Base-by-base conservation (phyloP, 2,888 invertebrate species). In the Nemoura dubitans region DNA sequence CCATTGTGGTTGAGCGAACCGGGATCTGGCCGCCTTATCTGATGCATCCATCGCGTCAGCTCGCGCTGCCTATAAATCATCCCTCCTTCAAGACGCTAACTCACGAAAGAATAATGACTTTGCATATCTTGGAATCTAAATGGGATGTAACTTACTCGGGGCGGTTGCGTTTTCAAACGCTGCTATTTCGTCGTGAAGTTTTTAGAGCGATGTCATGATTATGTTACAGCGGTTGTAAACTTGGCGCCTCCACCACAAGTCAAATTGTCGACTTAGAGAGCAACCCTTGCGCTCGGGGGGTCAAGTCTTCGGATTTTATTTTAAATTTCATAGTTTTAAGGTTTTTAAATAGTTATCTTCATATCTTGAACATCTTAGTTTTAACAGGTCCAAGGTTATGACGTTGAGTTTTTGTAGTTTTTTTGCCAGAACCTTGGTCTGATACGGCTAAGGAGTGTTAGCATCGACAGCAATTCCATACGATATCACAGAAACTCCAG, bases 101-200 rank as follows among this genome's bases (percentile, higher is more conserved):
- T 14, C 80, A 26, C 81, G 27, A 81, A 81, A 81, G 81, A 81
- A 81, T 81, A 78, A 78, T 78, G 78, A 27, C 78, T 26, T 27
- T 28, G 27, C 78, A 28, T 81, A 81, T 29, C 28, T 81, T 29
- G n/a, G 28, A 81, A 81, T 81, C 81, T 81, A 81, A 81, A 81
- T 81, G 26, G 30, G 81, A 81, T 81, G 81, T 30, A 29, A 81
- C 26, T 81, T 27, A 81, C 81, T 7, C 81, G 16, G 29, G 6
- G 6, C 26, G n/a, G 81, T 1, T 26, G 78, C 26, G 76, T 78
- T 78, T 78, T 27, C 10, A 27, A 78, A 27, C 6, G 10, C 78
- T 27, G 25, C 78, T 59, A 59, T 59, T 14, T 3, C 21, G 14
- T 1, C 59, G 21, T 21, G 59, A 59, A 59, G 59, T 59, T 59